Evolutionary conservation across 2,113 vertebrate genomes (phyloP), one percentile per base, ranked within the genome.

Genomic region (Solenodon paradoxus): DNA sequence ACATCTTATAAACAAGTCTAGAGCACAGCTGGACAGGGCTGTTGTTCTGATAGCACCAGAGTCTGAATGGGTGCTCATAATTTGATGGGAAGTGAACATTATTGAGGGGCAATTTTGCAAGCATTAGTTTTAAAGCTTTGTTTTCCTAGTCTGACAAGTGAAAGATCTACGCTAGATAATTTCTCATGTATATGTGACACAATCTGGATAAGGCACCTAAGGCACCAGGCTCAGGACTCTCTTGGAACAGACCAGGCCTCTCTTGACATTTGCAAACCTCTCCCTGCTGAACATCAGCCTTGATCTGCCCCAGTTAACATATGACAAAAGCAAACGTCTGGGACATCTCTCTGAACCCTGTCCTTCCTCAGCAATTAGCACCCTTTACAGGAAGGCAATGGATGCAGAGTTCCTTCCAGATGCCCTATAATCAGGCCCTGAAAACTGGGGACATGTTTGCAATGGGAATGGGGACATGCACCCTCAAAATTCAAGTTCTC

Each of bases 391-490:
- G 75, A 92, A 96, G 82, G 74, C 93, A 82, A 51, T 0, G 9
- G 45, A 42, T 24, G 11, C n/a, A 38, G 42, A 53, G 26, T 80
- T 51, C 75, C 91, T 77, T 89, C 79, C 59, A 45, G 64, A 38
- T 35, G 35, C n/a, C 49, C 51, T 72, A 72, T 59, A 35, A 81
- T 57, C 63, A 80, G 80, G 35, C 32, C 22, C 47, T 59, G 7
- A 8, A 57, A 51, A 71, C 88, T 78, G 74, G 88, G 88, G 35
- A 92, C 97, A 78, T 69, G 71, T 72, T 86, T 96, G 38, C 15
- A 0, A 47, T 53, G 61, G 61, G 64, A 57, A 82, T 83, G 63
- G n/a, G n/a, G n/a, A n/a, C n/a, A n/a, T n/a, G n/a, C n/a, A n/a
- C n/a, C n/a, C n/a, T n/a, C n/a, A n/a, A n/a, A n/a, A n/a, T n/a